These are phyloP conservation scores for Xiphophorus birchmanni DNA, from an alignment of 2,797 vertebrate species.

Conservation along the genomic window DNA sequence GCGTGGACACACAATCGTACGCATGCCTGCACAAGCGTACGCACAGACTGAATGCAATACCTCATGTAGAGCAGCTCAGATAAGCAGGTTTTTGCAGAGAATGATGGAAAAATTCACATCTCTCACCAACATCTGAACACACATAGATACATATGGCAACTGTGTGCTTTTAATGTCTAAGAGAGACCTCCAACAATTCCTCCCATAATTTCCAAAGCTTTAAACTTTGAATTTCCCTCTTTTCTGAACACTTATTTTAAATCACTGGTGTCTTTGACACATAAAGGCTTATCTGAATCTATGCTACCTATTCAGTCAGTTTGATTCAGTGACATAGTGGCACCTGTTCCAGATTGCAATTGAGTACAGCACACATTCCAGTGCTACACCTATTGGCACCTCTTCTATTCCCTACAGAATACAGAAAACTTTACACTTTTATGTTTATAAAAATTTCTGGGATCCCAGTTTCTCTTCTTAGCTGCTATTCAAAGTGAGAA, in stretches of 20 bases:
- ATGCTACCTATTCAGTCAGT: not conserved
- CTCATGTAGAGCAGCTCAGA: slow-evolving; percentile 31
- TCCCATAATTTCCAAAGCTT: not conserved
- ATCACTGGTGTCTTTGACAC: not conserved
- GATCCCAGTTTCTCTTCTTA: not conserved
- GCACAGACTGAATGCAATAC: slow-evolving; percentile 44
- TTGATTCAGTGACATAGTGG: slow-evolving; percentile 3
- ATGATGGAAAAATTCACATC: slow-evolving; percentile 22
- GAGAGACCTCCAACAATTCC: not conserved
- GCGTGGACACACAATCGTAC: slow-evolving; percentile 25
- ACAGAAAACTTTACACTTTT: not conserved
- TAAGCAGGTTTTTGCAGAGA: slow-evolving; percentile 37
- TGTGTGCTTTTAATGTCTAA: not conserved
- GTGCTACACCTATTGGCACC: not conserved
- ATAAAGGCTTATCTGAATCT: not conserved
- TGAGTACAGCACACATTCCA: not conserved
- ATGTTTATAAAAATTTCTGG: not conserved
- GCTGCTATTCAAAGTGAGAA: not conserved
- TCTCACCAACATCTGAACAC: slow-evolving; percentile 7
- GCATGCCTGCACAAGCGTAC: slow-evolving; percentile 34
- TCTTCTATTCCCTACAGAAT: not conserved
- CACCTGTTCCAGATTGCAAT: slow-evolving; percentile 2
- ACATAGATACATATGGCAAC: not conserved
- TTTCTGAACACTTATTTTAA: not conserved
- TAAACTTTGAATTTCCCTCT: not conserved